Evolutionary conservation across 2,888 invertebrate species (phyloP), one percentile per base, ranked within the genome.

Genomic region (Eudemis profundana): DNA sequence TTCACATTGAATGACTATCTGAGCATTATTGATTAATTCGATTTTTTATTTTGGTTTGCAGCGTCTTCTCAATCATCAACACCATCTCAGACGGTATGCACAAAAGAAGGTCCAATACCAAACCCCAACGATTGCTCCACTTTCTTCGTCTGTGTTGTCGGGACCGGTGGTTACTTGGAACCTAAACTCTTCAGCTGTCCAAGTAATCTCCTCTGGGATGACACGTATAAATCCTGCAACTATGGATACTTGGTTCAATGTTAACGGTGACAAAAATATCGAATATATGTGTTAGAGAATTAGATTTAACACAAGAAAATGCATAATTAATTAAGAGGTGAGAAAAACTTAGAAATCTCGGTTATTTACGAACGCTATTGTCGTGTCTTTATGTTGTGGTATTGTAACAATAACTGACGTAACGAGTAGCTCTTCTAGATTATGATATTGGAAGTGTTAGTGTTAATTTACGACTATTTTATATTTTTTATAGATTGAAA

Each of bases 91-190:
- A 57, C 62, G 19, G 57, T 84, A 8, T 93, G 93, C 70, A 77
- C 72, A 2, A 49, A 69, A 3, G 78, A 76, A 12, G 94, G 94
- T 3, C 92, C 87, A 51, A 76, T 84, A 0, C 74, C 91, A 0
- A 84, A 92, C 66, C 82, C 87, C 0, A 59, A 73, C 0, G 81
- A 90, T 65, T 93, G 93, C 63, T 66, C 76, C 0, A 75, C 79
- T 0, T 93, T 91, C 76, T 91, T 87, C 71, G 74, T 85, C 4
- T 93, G 93, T 61, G 67, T 81, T 0, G 61, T 14, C 23, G 70
- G 75, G 27, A 60, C 8, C 0, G 56, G 70, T 2, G 86, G 80
- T 0, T 64, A 61, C 0, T 75, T 82, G 1, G 66, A 68, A 0
- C 63, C 81, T 0, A 69, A 74, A 17, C 68, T 75, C 5, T 86